phyloP scores from a whole-genome alignment of 2,888 invertebrate species.

The Protophormia terraenovae region DNA sequence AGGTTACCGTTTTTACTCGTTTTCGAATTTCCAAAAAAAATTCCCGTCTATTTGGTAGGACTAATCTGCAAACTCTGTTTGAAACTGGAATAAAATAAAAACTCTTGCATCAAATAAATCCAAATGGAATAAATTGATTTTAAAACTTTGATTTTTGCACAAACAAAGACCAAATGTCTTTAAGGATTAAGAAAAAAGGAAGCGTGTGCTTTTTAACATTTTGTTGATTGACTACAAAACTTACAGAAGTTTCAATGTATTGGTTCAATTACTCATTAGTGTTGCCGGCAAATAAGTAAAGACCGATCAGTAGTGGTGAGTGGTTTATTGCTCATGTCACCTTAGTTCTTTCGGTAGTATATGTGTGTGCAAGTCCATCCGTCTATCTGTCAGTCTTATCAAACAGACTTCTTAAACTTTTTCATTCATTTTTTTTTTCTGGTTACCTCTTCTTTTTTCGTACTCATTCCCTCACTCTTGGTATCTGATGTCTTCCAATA shows the following conservation, averaged over 20 bases:
- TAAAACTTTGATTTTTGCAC: too few species aligned
- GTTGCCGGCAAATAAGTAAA: conserved; percentile 40
- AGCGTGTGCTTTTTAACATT: not conserved
- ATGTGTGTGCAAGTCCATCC: not conserved
- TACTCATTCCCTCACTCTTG: conserved; percentile 27
- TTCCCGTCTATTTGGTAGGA: too few species aligned
- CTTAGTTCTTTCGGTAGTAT: not conserved
- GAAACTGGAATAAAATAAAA: too few species aligned
- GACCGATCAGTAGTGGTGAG: conserved; percentile 50
- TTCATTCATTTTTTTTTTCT: conserved; percentile 55
- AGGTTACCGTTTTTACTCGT: too few species aligned
- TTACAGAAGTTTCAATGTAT: conserved; percentile 26
- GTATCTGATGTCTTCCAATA: conserved; percentile 78
- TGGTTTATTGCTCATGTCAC: conserved; percentile 25
- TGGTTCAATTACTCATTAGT: conserved; percentile 5
- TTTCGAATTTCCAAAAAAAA: too few species aligned
- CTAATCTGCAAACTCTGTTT: too few species aligned
- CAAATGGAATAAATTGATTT: too few species aligned
- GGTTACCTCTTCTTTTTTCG: conserved; percentile 2
- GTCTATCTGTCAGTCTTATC: conserved; percentile 22
- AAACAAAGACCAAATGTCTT: too few species aligned
- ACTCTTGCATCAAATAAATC: too few species aligned
- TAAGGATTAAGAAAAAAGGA: conserved; percentile 22
- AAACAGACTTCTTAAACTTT: conserved; percentile 18
- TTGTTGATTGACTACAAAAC: not conserved